Conservation (phyloP, 2,113 vertebrate genomes). For the Balaeniceps rex region DNA sequence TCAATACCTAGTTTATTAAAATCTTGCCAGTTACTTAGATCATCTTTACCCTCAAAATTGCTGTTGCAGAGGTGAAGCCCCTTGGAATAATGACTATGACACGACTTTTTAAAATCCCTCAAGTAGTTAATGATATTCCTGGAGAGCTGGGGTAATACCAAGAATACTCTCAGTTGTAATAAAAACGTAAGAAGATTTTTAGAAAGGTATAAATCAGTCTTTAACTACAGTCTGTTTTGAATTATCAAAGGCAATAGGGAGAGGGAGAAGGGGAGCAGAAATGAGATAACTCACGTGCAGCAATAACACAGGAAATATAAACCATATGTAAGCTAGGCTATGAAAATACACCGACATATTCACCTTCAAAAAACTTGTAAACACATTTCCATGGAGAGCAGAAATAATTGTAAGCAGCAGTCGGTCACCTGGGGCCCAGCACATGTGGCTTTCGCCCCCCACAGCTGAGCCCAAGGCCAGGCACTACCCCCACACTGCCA, state of each 20-base stretch:
- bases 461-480: background rate
- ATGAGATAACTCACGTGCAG: background rate
- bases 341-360: background rate
- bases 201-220: slow-evolving; percentile 15
- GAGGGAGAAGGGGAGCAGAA: background rate
- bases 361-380: background rate
- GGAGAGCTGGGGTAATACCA: background rate
- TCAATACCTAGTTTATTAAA: background rate
- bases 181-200: slow-evolving; percentile 11
- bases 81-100: background rate
- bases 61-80: background rate
- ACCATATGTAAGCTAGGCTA: background rate
- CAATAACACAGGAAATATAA: slow-evolving; percentile 15
- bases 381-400: background rate
- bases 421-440: background rate
- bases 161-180: background rate
- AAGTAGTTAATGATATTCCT: background rate
- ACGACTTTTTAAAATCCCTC: background rate
- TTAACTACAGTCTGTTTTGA: slow-evolving; percentile 9
- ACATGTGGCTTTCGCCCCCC: fast-evolving
- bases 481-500: fast-evolving
- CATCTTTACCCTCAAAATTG: background rate
- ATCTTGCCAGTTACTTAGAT: background rate
- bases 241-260: slow-evolving; percentile 3
- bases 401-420: background rate